A percentile compares a stretch with the other conserved stretches of the same genome.
Evolutionary conservation across 2,797 vertebrate genomes (phyloP).

Genomic region (Vireo griseus): DNA sequence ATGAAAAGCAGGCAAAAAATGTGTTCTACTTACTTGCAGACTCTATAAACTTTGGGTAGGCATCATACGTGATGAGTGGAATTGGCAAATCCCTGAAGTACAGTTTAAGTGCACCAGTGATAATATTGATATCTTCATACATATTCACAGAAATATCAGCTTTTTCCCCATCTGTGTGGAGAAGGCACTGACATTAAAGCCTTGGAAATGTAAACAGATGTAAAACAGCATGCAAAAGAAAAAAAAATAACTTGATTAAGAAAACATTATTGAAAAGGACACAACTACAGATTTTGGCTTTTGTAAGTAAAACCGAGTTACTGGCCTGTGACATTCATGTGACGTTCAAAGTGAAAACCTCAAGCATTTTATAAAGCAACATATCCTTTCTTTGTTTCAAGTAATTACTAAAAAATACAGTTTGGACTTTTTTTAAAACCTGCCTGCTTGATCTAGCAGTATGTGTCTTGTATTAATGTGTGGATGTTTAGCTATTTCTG

Average conservation of each 20-base stretch:
- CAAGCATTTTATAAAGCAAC: neutral
- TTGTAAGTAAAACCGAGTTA: neutral
- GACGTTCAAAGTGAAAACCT: neutral
- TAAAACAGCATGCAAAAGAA: neutral
- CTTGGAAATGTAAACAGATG: neutral
- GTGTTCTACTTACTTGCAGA: slow-evolving; percentile 88
- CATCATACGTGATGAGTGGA: slow-evolving; percentile 95
- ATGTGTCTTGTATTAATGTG: neutral
- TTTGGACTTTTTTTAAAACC: neutral
- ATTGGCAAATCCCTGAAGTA: slow-evolving; percentile 99
- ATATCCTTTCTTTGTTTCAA: neutral
- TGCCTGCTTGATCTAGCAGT: neutral
- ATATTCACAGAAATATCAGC: slow-evolving; percentile 96
- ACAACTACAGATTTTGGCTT: neutral
- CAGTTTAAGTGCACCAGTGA: slow-evolving; percentile 97
- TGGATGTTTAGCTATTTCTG: neutral
- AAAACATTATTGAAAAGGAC: neutral
- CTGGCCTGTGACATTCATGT: neutral
- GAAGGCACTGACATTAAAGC: slow-evolving; percentile 42
- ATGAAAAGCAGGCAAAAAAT: neutral
- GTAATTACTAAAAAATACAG: neutral
- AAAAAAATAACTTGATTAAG: neutral
- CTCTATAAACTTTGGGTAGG: slow-evolving; percentile 96
- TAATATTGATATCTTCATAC: slow-evolving; percentile 99
- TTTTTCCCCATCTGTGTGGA: slow-evolving; percentile 92